Base-by-base conservation (phyloP, 2,888 invertebrate species). In the Epinotia demarniana region DNA sequence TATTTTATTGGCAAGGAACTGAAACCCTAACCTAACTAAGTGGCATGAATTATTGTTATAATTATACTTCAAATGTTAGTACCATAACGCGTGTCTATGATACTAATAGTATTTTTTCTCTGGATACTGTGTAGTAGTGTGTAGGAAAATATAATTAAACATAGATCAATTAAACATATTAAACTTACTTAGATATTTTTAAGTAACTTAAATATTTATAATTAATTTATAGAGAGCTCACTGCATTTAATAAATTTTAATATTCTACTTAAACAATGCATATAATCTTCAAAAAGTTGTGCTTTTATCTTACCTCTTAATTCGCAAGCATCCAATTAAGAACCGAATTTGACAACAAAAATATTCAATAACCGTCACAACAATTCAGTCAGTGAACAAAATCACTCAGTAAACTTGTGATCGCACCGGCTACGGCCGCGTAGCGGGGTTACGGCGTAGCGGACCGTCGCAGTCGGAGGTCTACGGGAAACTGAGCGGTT, bases 401-500 rank as follows among this genome's bases (percentile, higher is more conserved):
- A 60, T 57, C 67, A 66, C 75, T 18, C 61, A 72, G 73, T 84
- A 78, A 77, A 72, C 62, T 75, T 64, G 67, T 69, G 49, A 68
- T 76, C 81, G 82, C 81, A 80, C 80, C 78, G 63, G 81, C 79
- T 77, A 75, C 82, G 77, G 77, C 78, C 76, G 76, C 81, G 82
- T 79, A 77, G 78, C 46, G 19, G 79, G 71, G 71, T 77, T 77
- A 78, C 79, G 83, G 78, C 72, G 74, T 68, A 69, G 83, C 87
- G 79, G 79, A 84, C 84, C 84, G 78, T 73, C 86, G 82, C 79
- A 78, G 77, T 61, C 81, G 85, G 82, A 79, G 76, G 83, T 87
- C 85, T 85, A 87, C 82, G 85, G 84, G 80, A 85, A 81, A 91
- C 91, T 91, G 89, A 87, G 84, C 82, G 78, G 6, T 39, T 8